phyloP scores from a whole-genome alignment of 2,888 invertebrate species.

The Mystacides longicornis region DNA sequence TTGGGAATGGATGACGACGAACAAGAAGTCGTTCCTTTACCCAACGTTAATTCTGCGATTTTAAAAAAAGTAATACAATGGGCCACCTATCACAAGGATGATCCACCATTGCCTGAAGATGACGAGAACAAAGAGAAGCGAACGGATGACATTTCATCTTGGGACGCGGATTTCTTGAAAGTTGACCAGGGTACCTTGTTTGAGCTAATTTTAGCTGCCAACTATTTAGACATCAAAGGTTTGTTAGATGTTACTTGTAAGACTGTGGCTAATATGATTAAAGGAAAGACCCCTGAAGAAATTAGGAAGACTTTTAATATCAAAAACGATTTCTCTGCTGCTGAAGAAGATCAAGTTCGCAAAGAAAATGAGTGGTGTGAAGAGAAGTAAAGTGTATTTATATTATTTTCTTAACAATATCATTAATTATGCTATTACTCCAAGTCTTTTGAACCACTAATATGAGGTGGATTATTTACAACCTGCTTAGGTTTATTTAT shows the following conservation, averaged over 20 bases:
- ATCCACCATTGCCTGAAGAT: slow-evolving; percentile 92
- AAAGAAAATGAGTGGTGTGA: slow-evolving; percentile 95
- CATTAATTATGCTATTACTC: no score
- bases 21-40: slow-evolving; percentile 91
- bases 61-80: slow-evolving; percentile 89
- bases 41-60: slow-evolving; percentile 96
- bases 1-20: slow-evolving; percentile 87
- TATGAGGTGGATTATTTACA: no score
- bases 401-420: no score
- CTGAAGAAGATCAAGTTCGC: slow-evolving; percentile 97
- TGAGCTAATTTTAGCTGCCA: slow-evolving; percentile 93
- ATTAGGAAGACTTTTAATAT: slow-evolving; percentile 96
- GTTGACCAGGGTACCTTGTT: slow-evolving; percentile 96
- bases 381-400: slow-evolving; percentile 54
- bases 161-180: slow-evolving; percentile 99
- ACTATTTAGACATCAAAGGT: slow-evolving; percentile 94
- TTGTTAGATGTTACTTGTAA: slow-evolving; percentile 96
- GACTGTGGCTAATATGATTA: slow-evolving; percentile 97
- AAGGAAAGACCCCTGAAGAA: slow-evolving; percentile 96
- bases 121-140: slow-evolving; percentile 96
- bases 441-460: no score
- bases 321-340: slow-evolving; percentile 91
- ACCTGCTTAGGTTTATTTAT: no score
- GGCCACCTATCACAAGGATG: slow-evolving; percentile 92
- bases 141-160: slow-evolving; percentile 98